Conservation (phyloP, 1,140 invertebrate species). For the Zeugodacus cucurbitae region DNA sequence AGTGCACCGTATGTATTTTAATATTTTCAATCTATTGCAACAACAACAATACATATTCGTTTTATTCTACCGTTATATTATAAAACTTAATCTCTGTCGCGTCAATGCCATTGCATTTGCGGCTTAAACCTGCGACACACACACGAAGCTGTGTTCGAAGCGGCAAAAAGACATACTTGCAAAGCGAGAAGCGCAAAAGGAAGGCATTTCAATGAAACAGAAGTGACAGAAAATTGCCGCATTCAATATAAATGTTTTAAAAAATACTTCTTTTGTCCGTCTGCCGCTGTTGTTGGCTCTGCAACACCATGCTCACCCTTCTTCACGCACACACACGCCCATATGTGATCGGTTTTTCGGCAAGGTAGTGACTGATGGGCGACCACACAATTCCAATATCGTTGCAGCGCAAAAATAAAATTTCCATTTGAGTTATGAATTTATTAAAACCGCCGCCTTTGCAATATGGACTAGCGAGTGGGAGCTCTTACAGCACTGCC, state of each 20-base stretch:
- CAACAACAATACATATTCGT: background rate
- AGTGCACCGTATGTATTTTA: too few relatives aligned
- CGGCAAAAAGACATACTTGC: background rate
- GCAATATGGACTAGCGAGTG: background rate
- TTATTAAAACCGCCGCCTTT: conserved; percentile 21
- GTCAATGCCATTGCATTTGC: background rate
- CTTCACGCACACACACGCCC: background rate
- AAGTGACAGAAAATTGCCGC: background rate
- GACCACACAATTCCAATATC: background rate
- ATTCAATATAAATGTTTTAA: background rate
- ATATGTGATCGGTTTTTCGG: background rate
- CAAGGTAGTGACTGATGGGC: background rate
- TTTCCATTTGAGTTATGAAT: conserved; percentile 34
- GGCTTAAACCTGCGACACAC: background rate
- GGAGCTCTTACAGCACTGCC: background rate
- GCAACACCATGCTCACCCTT: background rate
- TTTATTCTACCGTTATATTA: background rate
- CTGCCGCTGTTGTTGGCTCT: background rate
- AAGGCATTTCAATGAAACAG: background rate
- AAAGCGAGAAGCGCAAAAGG: background rate
- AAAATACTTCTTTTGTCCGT: background rate
- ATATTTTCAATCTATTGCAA: background rate
- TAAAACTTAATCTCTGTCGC: background rate
- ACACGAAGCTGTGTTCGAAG: too few relatives aligned
- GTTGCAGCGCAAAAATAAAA: background rate